Evolutionary conservation across 2,797 vertebrate species (phyloP).

Genomic region (Schizopygopsis pylzovi): DNA sequence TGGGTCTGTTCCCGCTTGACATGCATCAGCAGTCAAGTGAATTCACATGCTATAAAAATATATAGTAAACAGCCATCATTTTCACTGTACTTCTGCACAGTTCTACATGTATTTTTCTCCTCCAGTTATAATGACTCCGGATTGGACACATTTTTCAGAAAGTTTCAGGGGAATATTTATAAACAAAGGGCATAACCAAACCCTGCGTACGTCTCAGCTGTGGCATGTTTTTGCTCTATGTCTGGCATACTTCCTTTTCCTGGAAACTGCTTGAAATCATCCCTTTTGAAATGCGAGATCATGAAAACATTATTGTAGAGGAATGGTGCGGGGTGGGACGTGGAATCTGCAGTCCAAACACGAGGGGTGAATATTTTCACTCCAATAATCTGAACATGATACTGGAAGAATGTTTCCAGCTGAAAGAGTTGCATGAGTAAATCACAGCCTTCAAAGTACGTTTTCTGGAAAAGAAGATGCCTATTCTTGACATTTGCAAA

Average conservation of each 20-base stretch:
- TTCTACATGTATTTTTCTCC: not conserved
- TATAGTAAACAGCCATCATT: not conserved
- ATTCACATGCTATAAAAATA: not conserved
- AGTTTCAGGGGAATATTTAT: slow-evolving; percentile 29
- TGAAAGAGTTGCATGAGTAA: slow-evolving; percentile 61
- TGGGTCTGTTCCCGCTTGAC: slow-evolving; percentile 16
- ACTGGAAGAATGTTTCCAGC: slow-evolving; percentile 74
- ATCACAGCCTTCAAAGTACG: slow-evolving; percentile 30
- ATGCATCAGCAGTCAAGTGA: slow-evolving; percentile 2
- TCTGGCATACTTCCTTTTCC: slow-evolving; percentile 63
- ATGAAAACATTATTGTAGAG: slow-evolving; percentile 74
- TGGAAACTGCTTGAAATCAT: slow-evolving; percentile 68
- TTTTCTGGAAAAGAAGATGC: slow-evolving; percentile 4
- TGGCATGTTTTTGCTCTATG: slow-evolving; percentile 60
- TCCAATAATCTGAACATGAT: slow-evolving; percentile 73
- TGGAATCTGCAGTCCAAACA: slow-evolving; percentile 66
- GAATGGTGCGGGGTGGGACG: slow-evolving; percentile 67
- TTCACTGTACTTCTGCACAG: not conserved
- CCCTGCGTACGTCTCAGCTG: slow-evolving; percentile 32
- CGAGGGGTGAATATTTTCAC: slow-evolving; percentile 70
- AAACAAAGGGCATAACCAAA: slow-evolving; percentile 31
- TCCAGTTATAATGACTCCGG: not conserved
- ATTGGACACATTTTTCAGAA: slow-evolving; percentile 8
- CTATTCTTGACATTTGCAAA: not conserved
- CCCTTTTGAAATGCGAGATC: slow-evolving; percentile 70